Percentiles rank a stretch among this genome's conserved stretches.
phyloP scores from a whole-genome alignment of 2,797 vertebrate species.

The Gymnothorax javanicus region DNA sequence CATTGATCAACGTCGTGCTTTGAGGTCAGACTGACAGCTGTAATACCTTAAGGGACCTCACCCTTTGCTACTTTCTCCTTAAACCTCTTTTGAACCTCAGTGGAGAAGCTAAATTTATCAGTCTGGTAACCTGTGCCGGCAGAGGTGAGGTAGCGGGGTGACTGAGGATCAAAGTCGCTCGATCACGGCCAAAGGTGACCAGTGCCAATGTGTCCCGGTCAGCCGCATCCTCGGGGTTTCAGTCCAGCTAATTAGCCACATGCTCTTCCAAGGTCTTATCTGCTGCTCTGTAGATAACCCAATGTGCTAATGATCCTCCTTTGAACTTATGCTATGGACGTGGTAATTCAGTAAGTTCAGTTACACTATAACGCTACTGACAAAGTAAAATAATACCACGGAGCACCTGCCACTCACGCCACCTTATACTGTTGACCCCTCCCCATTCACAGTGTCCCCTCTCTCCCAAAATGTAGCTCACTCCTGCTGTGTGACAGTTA shows the following conservation, averaged over 20 bases:
- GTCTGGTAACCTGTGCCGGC: not conserved
- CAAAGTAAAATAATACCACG: not conserved
- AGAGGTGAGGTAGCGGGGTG: not conserved
- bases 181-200: not conserved
- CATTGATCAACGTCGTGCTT: too few species aligned
- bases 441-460: not conserved
- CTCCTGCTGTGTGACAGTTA: not conserved
- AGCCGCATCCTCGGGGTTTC: not conserved
- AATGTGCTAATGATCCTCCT: not conserved
- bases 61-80: not conserved
- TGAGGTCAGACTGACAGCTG: not conserved
- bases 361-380: not conserved
- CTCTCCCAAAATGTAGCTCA: not conserved
- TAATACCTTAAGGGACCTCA: not conserved
- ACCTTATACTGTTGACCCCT: not conserved
- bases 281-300: not conserved
- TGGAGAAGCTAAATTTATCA: not conserved
- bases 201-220: not conserved
- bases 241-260: not conserved
- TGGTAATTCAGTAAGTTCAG: not conserved
- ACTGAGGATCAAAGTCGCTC: not conserved
- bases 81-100: not conserved
- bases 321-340: not conserved
- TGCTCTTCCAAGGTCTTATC: slow-evolving; percentile 2
- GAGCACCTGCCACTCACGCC: not conserved